Base-by-base conservation (phyloP, 2,888 invertebrate species). In the Lacanobia wlatinum region DNA sequence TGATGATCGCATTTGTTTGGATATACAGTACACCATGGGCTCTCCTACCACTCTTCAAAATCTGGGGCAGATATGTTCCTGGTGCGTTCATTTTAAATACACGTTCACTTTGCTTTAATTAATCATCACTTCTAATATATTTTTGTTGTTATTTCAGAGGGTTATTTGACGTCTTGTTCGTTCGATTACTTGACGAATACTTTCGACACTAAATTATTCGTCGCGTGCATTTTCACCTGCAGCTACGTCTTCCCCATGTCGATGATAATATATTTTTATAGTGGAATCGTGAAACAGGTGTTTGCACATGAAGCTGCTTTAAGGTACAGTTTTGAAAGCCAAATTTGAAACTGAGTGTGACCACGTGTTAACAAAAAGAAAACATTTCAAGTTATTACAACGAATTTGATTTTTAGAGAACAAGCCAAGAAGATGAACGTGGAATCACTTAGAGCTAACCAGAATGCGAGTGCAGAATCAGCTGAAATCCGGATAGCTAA, bases 351-450 rank as follows among this genome's bases (percentile, higher is more conserved):
- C 40, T 23, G 16, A 9, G 4, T 48, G 5, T 28, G 7, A 61
- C 23, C 12, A n/a, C 38, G n/a, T 28, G 16, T 14, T 62, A 53
- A 28, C 16, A 50, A 23, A 28, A 9, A 18, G 14, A 14, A 48
- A 28, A n/a, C 23, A 0, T n/a, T 21, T 21, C 10, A 34, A 5
- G 34, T 34, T 3, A 34, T 6, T 34, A 6, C 43, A 60, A 50
- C 8, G 5, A 23, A 40, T 77, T 7, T 76, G 10, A 21, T 65
- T 62, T 78, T 73, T 84, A 96, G 96, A 79, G 95, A 94, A 83
- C 95, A 96, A 92, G 98, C 98, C 0, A 98, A 98, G 89, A 98
- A 98, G 94, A 98, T 98, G 98, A 98, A 98, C 89, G 98, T 98
- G 0, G 98, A 98, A 87, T 98, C 98, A 1, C 94, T 98, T 48